These are phyloP conservation scores for Laticauda laticaudata DNA, from an alignment of 2,113 vertebrate species.

Conservation along the genomic window DNA sequence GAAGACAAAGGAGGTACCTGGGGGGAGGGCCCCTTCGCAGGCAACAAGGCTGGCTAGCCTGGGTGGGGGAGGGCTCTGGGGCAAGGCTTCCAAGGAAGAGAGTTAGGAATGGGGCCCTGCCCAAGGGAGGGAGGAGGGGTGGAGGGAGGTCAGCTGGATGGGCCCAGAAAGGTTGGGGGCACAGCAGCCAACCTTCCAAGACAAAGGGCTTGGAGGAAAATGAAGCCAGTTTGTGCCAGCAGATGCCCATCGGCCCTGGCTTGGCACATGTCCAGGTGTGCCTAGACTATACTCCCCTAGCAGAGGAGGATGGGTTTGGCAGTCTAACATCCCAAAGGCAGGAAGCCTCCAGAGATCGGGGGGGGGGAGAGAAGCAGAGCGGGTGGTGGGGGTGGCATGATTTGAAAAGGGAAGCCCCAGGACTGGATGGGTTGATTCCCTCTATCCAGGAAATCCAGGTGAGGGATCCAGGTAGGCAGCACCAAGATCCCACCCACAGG, in stretches of 20 bases:
- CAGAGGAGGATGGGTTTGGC: neutral
- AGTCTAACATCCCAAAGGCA: neutral
- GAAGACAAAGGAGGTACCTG: too few species aligned
- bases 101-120: neutral
- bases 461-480: neutral
- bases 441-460: neutral
- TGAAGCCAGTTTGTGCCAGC: neutral
- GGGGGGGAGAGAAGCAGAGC: too few species aligned
- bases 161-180: neutral
- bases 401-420: neutral
- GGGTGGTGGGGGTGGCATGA: too few species aligned
- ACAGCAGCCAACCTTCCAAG: too few species aligned
- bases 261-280: neutral
- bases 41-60: neutral
- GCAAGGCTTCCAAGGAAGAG: constrained; percentile 29
- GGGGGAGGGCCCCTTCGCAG: too few species aligned
- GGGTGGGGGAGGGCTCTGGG: neutral
- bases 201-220: neutral
- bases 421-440: neutral
- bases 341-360: too few species aligned
- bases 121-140: neutral
- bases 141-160: neutral
- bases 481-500: neutral
- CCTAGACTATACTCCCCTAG: neutral
- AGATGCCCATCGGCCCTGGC: neutral